Evolutionary conservation across 2,113 vertebrate species (phyloP).

Genomic region (Charadrius vociferus): DNA sequence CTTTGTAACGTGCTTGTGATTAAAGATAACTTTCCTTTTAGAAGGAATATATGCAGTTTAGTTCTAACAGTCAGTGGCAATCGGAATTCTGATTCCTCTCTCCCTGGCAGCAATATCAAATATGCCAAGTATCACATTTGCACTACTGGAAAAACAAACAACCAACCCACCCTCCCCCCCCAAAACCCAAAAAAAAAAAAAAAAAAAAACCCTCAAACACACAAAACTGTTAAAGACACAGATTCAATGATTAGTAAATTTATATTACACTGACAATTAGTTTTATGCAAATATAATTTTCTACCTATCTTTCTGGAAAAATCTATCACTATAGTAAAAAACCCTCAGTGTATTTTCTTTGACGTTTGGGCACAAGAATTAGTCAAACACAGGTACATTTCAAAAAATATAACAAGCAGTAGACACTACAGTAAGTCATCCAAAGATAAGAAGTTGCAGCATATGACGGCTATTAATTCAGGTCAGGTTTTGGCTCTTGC

Average conservation of each 20-base stretch:
- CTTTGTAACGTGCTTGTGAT: not conserved
- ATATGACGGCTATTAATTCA: not conserved
- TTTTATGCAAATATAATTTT: not conserved
- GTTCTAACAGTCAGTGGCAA: not conserved
- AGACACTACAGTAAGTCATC: not conserved
- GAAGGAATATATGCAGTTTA: not conserved
- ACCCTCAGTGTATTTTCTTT: not conserved
- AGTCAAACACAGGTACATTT: not conserved
- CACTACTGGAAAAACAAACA: not conserved
- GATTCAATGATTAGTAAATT: not conserved
- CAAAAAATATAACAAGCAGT: not conserved
- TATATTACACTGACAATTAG: not conserved
- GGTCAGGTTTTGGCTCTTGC: not conserved
- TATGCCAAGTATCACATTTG: fast-evolving
- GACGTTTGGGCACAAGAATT: not conserved
- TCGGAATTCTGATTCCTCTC: not conserved
- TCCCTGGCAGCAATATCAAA: not conserved
- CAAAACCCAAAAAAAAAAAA: too few relatives aligned
- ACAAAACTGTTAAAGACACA: not conserved
- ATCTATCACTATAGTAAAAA: fast-evolving
- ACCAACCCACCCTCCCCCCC: too few relatives aligned
- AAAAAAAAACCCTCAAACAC: not conserved
- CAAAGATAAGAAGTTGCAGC: not conserved
- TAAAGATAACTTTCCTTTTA: not conserved
- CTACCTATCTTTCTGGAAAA: not conserved